Conservation (phyloP, 2,888 invertebrate species). For the Ornithoptera priamus region DNA sequence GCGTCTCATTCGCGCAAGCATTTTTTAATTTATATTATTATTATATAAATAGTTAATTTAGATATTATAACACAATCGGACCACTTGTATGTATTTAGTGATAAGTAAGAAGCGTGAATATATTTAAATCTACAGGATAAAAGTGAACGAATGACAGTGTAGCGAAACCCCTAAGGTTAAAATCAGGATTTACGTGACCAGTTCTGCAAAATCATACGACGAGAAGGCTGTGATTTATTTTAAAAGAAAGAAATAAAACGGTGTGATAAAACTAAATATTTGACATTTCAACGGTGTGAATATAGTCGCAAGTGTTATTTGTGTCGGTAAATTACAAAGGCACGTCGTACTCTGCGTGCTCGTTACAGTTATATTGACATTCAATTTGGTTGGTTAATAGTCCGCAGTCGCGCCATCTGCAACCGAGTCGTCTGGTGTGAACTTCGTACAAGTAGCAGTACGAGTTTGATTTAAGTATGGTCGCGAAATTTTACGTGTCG, state of each 20-base stretch:
- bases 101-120: slow-evolving; percentile 38
- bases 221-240: slow-evolving; percentile 58
- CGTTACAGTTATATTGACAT: slow-evolving; percentile 45
- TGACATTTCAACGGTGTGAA: slow-evolving; percentile 67
- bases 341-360: slow-evolving; percentile 37
- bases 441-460: slow-evolving; percentile 54
- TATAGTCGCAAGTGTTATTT: slow-evolving; percentile 53
- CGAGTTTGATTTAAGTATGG: slow-evolving; percentile 59
- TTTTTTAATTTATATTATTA: slow-evolving; percentile 61
- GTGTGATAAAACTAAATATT: slow-evolving; percentile 48
- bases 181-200: slow-evolving; percentile 58
- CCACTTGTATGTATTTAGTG: slow-evolving; percentile 48
- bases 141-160: slow-evolving; percentile 53
- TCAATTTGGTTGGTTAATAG: slow-evolving; percentile 45
- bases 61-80: slow-evolving; percentile 53
- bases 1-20: slow-evolving; percentile 60
- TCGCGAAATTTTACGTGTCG: slow-evolving; percentile 63
- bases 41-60: slow-evolving; percentile 52
- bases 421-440: slow-evolving; percentile 49
- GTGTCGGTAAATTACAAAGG: slow-evolving; percentile 49
- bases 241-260: slow-evolving; percentile 45
- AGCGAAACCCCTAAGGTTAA: slow-evolving; percentile 54
- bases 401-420: slow-evolving; percentile 64
- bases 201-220: slow-evolving; percentile 44
- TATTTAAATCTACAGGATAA: slow-evolving; percentile 45